These are phyloP conservation scores for Caenorhabditis panamensis DNA, from an alignment of 2,888 invertebrate genomes.

Conservation along the genomic window DNA sequence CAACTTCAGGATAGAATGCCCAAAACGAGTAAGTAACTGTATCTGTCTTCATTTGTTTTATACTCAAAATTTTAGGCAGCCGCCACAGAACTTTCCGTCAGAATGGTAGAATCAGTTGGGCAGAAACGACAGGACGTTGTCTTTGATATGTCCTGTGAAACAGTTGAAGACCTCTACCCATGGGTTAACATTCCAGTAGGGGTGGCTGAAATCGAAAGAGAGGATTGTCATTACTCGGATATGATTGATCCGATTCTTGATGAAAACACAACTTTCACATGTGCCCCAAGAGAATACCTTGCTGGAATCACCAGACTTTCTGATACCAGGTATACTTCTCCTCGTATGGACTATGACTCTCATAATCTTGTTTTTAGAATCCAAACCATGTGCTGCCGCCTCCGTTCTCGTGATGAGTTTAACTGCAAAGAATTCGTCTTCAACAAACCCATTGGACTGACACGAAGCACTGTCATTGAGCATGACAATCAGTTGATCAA, in stretches of 20 bases:
- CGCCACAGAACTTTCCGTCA: slow-evolving; percentile 70
- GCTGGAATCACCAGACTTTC: slow-evolving; percentile 79
- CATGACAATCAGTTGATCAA: slow-evolving; percentile 78
- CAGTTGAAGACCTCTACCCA: slow-evolving; percentile 76
- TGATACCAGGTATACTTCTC: slow-evolving; percentile 76
- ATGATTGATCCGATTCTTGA: slow-evolving; percentile 79
- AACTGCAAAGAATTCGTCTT: slow-evolving; percentile 76
- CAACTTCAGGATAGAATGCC: slow-evolving; percentile 80
- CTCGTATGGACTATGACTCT: too few species aligned
- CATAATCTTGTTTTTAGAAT: too few species aligned
- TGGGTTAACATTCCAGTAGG: slow-evolving; percentile 79
- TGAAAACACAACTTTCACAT: slow-evolving; percentile 69
- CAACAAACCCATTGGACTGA: slow-evolving; percentile 77
- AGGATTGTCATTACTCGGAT: slow-evolving; percentile 78
- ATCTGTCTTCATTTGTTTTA: slow-evolving; percentile 11
- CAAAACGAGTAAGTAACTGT: slow-evolving; percentile 71
- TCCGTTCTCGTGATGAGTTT: slow-evolving; percentile 77
- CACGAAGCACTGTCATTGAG: slow-evolving; percentile 77
- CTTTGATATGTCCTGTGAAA: slow-evolving; percentile 78
- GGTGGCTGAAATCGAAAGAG: slow-evolving; percentile 76
- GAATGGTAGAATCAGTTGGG: slow-evolving; percentile 81
- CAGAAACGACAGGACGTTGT: slow-evolving; percentile 79
- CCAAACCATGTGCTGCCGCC: slow-evolving; percentile 79
- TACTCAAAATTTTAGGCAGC: slow-evolving; percentile 55
- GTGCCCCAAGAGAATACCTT: slow-evolving; percentile 77